Evolutionary conservation across 1,140 invertebrate genomes (phyloP), one percentile per base, ranked within the genome.

Genomic region (Monochamus saltuarius): DNA sequence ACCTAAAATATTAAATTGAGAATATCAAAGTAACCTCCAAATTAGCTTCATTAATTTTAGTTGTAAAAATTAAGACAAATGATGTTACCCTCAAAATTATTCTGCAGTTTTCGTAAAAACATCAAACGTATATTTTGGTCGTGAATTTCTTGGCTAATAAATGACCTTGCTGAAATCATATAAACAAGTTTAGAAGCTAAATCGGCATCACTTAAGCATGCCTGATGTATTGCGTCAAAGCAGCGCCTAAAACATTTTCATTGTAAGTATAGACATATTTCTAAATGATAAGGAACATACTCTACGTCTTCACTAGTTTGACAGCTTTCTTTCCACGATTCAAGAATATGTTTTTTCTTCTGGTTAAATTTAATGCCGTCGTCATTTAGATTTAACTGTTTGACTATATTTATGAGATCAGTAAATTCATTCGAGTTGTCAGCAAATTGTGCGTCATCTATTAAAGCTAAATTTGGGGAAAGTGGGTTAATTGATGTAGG

Each of bases 281-380:
- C 22, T 29, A n/a, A n/a, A 29, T 29, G 22, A 29, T 6, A 29
- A 29, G 36, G 34, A 14, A 67, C 65, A 71, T 71, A 74, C 73
- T 67, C 64, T 7, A 73, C 70, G 39, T 72, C 66, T 36, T 56
- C 35, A 49, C 50, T 39, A 19, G 52, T 68, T 36, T 60, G 22
- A 56, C 73, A 74, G 34, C 61, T 61, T 46, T 69, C 35, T 8
- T 50, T 43, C 62, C 68, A 72, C n/a, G 34, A 49, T 46, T 74
- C 66, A 19, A 65, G 56, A 19, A 73, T 69, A 52, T 68, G 57
- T 56, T 65, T 68, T 7, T 72, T 64, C 54, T 74, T 74, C 57
- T 73, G 69, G 62, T 73, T 73, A 49, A 73, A 66, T 42, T 67
- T 47, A 52, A 73, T 74, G 14, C 70, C 71, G 66, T 74, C 71